Conservation (phyloP, 1,140 invertebrate genomes). For the Caenorhabditis brenneri region DNA sequence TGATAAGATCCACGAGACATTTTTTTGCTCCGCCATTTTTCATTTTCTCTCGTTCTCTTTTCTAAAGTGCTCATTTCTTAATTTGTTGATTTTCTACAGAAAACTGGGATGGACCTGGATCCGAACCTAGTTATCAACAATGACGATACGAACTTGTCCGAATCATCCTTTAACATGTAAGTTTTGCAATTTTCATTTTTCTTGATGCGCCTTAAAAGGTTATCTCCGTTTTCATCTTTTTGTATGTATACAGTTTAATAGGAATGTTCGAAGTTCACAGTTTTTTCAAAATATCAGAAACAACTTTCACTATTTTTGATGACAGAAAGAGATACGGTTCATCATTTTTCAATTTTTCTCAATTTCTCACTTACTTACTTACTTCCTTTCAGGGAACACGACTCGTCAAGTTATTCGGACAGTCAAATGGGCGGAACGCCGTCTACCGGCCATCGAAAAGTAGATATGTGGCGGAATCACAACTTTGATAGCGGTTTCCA, state of each 20-base stretch:
- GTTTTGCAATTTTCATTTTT: background rate
- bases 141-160: conserved; percentile 24
- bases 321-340: no score
- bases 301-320: no score
- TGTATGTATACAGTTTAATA: no score
- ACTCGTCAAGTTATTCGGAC: conserved; percentile 12
- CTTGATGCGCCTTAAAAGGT: no score
- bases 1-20: background rate
- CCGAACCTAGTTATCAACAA: conserved; percentile 29
- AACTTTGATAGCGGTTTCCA: conserved; percentile 37
- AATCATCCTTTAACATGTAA: conserved; percentile 2
- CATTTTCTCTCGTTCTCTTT: background rate
- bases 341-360: no score
- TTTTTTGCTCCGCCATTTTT: background rate
- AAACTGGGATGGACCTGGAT: conserved; percentile 38
- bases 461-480: conserved; percentile 36
- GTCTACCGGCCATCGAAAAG: background rate
- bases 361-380: no score
- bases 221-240: no score
- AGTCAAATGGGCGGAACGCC: background rate
- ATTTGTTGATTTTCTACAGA: background rate
- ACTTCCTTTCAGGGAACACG: conserved; percentile 3
- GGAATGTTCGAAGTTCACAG: no score
- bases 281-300: no score
- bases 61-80: background rate